Evolutionary conservation across 1,140 invertebrate species (phyloP).

Genomic region (Octopus bimaculoides): DNA sequence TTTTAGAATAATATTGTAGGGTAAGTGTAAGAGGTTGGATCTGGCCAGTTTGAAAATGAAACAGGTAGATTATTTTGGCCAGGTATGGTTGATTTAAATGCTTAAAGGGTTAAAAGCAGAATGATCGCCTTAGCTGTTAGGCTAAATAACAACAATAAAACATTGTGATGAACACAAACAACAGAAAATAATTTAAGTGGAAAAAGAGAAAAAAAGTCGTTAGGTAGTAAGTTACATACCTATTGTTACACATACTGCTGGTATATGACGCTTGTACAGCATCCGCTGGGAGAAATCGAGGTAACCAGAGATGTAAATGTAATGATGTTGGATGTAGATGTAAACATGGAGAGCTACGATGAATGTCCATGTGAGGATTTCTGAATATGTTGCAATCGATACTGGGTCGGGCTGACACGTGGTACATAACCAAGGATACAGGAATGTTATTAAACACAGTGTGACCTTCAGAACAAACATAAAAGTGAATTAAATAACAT

Average conservation of each 20-base stretch:
- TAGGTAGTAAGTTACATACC: too few species aligned
- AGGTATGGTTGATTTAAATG: too few species aligned
- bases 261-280: neutral
- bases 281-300: neutral
- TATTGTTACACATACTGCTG: neutral
- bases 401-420: conserved; percentile 2
- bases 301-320: neutral
- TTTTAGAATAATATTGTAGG: too few species aligned
- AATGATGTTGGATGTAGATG: neutral
- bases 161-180: too few species aligned
- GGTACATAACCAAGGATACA: neutral
- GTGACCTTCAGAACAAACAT: neutral
- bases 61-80: too few species aligned
- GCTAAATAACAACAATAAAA: too few species aligned
- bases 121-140: too few species aligned
- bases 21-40: too few species aligned
- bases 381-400: neutral
- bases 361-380: neutral
- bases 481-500: neutral
- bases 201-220: too few species aligned
- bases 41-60: too few species aligned
- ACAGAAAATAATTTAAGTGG: too few species aligned
- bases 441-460: neutral
- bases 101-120: too few species aligned
- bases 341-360: neutral